Base-by-base conservation (phyloP, 2,113 vertebrate genomes). In the Bostrychus sinensis region DNA sequence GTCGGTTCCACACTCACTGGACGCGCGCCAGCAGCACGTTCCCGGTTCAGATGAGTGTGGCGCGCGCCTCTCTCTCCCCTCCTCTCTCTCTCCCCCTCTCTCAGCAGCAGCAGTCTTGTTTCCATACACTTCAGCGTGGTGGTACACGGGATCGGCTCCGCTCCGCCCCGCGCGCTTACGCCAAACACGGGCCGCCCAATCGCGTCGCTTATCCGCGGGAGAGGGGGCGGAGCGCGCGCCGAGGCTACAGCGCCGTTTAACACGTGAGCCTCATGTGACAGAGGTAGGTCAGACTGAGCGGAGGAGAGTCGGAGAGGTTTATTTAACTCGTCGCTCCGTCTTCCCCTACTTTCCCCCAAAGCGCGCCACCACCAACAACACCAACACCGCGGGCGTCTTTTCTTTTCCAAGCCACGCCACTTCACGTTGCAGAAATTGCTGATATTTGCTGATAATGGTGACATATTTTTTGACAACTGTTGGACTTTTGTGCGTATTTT, bases 231-330 rank as follows among this genome's bases (percentile, higher is more conserved):
- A 77, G 82, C 75, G 66, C 67, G 43, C 56, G 53, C 59, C 62
- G 57, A 58, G 82, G 73, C 91, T 62, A 72, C 85, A 93, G 92
- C 93, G 89, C 91, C 83, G 93, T 86, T 88, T 88, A 79, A 93
- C 95, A 96, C 95, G 95, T 98, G 96, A 96, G 94, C 70, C 94
- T 95, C 95, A 96, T 95, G 95, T 96, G 95, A 96, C 86, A 84
- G 82, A 81, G 91, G 78, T 67, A 89, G 92, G 89, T 91, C 86
- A 84, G 86, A 74, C 82, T 70, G 91, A 89, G 91, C 88, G 87
- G 70, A 92, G 87, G 70, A 92, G 92, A 94, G 94, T 94, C 94
- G 91, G 93, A 94, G 93, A 11, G 94, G 88, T 91, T 92, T 92
- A 91, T 92, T 89, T 92, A 91, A 92, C 93, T 93, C 93, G 92